Conservation (phyloP, 2,797 vertebrate species). For the Anguilla pacifica region DNA sequence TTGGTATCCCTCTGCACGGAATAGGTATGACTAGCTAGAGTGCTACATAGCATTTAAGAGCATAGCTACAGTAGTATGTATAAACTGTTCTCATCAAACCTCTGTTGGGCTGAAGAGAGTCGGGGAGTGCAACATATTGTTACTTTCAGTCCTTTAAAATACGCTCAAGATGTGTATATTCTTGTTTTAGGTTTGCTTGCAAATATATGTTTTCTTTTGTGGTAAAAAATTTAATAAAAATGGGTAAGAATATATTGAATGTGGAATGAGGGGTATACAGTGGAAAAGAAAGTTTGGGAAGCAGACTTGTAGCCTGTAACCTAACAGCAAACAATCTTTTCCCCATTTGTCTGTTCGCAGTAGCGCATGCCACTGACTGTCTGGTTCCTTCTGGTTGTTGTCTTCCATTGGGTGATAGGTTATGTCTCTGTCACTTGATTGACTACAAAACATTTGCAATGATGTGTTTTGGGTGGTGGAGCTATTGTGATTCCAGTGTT, state of each 20-base stretch:
- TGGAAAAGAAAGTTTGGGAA: background rate
- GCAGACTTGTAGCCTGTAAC: background rate
- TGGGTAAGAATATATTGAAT: background rate
- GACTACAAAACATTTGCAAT: background rate
- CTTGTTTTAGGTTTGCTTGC: background rate
- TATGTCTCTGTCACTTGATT: background rate
- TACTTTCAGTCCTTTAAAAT: background rate
- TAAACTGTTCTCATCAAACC: background rate
- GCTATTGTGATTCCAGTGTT: constrained; percentile 17
- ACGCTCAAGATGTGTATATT: background rate
- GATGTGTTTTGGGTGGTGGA: constrained; percentile 5
- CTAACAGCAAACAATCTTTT: background rate
- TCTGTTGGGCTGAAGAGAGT: background rate
- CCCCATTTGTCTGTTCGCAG: background rate
- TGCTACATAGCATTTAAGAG: background rate
- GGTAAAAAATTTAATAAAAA: background rate
- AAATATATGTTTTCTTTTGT: background rate
- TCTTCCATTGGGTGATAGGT: constrained; percentile 9
- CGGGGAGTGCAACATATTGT: background rate
- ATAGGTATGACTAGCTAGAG: background rate
- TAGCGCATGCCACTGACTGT: background rate
- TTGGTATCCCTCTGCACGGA: background rate
- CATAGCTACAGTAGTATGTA: background rate
- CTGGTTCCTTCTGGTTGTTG: background rate
- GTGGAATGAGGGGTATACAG: background rate